phyloP scores from a whole-genome alignment of 2,888 invertebrate species.

The Heliconius cydno region DNA sequence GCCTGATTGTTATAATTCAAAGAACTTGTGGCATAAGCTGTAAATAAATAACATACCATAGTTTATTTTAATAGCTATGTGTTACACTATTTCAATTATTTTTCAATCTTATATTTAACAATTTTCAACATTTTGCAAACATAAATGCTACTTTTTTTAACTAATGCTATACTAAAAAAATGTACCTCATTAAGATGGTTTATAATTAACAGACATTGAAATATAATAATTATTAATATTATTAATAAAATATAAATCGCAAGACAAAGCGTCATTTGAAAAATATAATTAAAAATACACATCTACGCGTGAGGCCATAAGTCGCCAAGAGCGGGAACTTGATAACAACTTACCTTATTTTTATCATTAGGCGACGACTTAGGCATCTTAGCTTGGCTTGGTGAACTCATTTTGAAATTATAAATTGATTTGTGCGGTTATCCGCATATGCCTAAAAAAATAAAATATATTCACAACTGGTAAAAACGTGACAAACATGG shows the following conservation, averaged over 20 bases:
- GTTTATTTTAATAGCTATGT: too few relatives aligned
- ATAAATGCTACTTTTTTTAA: background rate
- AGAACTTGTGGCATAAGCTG: background rate
- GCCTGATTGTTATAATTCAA: too few relatives aligned
- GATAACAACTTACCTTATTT: conserved; percentile 67
- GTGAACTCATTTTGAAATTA: conserved; percentile 63
- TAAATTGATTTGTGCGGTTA: conserved; percentile 11
- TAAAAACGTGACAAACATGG: conserved; percentile 82
- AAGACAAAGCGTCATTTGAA: conserved; percentile 45
- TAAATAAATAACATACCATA: background rate
- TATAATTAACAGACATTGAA: background rate
- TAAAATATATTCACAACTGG: conserved; percentile 66
- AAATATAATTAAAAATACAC: conserved; percentile 53
- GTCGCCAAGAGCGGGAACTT: conserved; percentile 68
- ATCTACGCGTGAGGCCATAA: conserved; percentile 67
- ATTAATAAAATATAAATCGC: conserved; percentile 7
- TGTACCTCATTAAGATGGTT: background rate
- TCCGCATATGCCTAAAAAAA: conserved; percentile 15
- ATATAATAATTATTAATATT: too few relatives aligned
- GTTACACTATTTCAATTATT: too few relatives aligned
- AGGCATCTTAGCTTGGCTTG: conserved; percentile 63
- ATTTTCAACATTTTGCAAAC: background rate
- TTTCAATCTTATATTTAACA: background rate
- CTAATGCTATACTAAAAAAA: background rate
- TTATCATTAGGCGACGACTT: conserved; percentile 57